A percentile compares a stretch with the other conserved stretches of the same genome.
These are phyloP conservation scores for Caenorhabditis brenneri DNA, from an alignment of 1,140 invertebrate genomes.

Conservation along the genomic window DNA sequence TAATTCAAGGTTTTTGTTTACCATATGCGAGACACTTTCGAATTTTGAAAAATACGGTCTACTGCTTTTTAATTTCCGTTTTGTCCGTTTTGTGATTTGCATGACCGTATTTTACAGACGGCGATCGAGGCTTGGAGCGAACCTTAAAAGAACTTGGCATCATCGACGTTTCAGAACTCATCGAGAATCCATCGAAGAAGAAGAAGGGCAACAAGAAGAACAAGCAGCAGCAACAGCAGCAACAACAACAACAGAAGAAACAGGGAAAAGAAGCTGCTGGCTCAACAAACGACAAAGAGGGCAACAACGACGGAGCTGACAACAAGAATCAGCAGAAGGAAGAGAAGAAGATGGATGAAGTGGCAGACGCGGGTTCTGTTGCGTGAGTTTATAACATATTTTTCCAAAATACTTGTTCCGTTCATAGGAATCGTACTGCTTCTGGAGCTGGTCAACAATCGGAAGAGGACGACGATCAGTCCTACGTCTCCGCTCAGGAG, in stretches of 20 bases:
- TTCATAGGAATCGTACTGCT: constrained; percentile 1
- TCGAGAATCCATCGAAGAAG: background rate
- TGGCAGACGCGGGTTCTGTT: background rate
- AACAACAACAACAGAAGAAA: background rate
- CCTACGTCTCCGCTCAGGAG: background rate
- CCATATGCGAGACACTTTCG: too few relatives aligned
- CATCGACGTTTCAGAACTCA: constrained; percentile 9
- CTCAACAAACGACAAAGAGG: background rate
- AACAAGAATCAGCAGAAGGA: background rate
- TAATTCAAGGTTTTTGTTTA: too few relatives aligned
- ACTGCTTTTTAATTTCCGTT: background rate
- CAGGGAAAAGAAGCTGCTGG: background rate
- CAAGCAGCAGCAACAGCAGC: background rate
- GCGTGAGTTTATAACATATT: background rate
- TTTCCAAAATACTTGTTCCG: background rate
- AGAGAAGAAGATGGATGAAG: constrained; percentile 7
- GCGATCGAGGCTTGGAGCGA: background rate
- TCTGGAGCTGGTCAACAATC: constrained; percentile 18
- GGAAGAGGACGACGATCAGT: constrained; percentile 30
- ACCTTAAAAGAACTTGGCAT: constrained; percentile 20
- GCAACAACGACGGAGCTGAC: background rate
- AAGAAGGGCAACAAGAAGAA: background rate
- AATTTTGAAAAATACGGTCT: too few relatives aligned
- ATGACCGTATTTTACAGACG: constrained; percentile 2
- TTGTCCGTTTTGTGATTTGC: constrained; percentile 10